A percentile compares a stretch with the other conserved stretches of the same genome.
Conservation (phyloP, 2,113 vertebrate genomes). For the Sinocyclocheilus grahami region DNA sequence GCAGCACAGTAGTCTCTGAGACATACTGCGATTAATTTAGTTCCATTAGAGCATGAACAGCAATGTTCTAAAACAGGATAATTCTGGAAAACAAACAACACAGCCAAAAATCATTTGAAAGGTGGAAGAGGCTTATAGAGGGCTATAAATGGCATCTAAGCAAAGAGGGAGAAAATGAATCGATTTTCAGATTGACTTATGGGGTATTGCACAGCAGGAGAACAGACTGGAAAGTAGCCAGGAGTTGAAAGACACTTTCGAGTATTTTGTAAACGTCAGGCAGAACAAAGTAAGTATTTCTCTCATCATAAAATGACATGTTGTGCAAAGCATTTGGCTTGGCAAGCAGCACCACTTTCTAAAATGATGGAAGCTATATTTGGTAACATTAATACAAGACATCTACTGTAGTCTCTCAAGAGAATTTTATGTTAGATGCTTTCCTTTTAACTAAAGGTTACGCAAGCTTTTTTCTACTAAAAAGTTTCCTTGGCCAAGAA, state of each 20-base stretch:
- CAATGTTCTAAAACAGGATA: too few species aligned
- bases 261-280: background rate
- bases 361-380: slow-evolving; percentile 22
- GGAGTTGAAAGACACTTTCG: background rate
- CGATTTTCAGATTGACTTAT: background rate
- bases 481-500: background rate
- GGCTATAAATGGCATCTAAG: background rate
- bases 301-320: background rate
- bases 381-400: background rate
- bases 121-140: background rate
- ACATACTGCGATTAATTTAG: background rate
- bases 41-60: too few species aligned
- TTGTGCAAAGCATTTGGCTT: background rate
- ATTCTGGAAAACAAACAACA: too few species aligned
- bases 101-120: too few species aligned
- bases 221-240: background rate
- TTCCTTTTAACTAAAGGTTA: background rate
- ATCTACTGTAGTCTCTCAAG: slow-evolving; percentile 7
- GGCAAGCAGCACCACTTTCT: background rate
- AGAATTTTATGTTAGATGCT: background rate
- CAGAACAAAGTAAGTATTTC: background rate
- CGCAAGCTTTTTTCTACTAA: background rate
- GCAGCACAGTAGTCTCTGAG: background rate
- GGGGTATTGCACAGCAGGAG: background rate
- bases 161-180: background rate